These are phyloP conservation scores for Abscondita cerata DNA, from an alignment of 2,888 invertebrate genomes.

Conservation along the genomic window DNA sequence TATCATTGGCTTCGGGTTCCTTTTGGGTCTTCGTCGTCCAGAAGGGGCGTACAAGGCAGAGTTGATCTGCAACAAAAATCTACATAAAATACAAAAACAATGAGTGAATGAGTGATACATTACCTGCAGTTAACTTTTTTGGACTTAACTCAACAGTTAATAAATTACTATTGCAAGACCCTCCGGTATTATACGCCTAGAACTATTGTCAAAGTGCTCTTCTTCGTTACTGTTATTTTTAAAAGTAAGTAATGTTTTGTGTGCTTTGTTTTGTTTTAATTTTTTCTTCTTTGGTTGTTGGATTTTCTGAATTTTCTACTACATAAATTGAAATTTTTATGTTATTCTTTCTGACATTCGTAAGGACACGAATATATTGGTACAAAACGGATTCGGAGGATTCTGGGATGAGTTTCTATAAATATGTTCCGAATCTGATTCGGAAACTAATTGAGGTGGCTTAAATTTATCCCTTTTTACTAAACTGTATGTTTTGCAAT, in stretches of 20 bases:
- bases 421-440: slow-evolving; percentile 68
- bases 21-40: slow-evolving; percentile 46
- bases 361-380: slow-evolving; percentile 71
- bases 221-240: slow-evolving; percentile 58
- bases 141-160: slow-evolving; percentile 62
- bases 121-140: slow-evolving; percentile 51
- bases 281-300: slow-evolving; percentile 39
- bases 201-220: slow-evolving; percentile 68
- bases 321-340: slow-evolving; percentile 29
- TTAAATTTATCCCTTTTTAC: slow-evolving; percentile 57
- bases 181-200: slow-evolving; percentile 79
- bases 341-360: slow-evolving; percentile 57
- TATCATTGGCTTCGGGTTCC: slow-evolving; percentile 41
- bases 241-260: slow-evolving; percentile 49
- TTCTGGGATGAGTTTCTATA: slow-evolving; percentile 65
- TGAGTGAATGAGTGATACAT: slow-evolving; percentile 1
- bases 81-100: neutral
- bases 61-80: slow-evolving; percentile 47
- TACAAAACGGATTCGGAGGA: slow-evolving; percentile 64
- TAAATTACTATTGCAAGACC: slow-evolving; percentile 74
- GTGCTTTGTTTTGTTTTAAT: slow-evolving; percentile 43
- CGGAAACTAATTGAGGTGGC: slow-evolving; percentile 51
- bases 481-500: slow-evolving; percentile 67
- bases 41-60: slow-evolving; percentile 49
- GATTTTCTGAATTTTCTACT: neutral